Evolutionary conservation across 2,888 invertebrate genomes (phyloP).

Genomic region (Bimastos eiseni): DNA sequence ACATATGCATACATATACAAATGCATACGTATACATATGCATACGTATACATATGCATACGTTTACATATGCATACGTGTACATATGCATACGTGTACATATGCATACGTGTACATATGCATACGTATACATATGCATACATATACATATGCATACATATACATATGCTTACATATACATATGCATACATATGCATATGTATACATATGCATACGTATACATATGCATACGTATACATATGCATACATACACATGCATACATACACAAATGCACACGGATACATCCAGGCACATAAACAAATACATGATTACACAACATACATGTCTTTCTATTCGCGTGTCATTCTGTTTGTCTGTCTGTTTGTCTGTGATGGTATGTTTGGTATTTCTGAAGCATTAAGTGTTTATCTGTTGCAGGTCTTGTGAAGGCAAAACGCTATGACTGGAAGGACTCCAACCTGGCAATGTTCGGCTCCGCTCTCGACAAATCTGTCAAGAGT

Average conservation of each 20-base stretch:
- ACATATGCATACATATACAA: no score
- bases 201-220: neutral
- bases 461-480: constrained; percentile 59
- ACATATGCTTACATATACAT: neutral
- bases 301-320: neutral
- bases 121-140: neutral
- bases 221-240: neutral
- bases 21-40: neutral
- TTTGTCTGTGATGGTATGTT: neutral
- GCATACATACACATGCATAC: neutral
- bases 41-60: neutral
- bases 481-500: constrained; percentile 60
- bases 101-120: neutral
- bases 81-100: neutral
- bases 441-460: constrained; percentile 62
- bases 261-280: neutral
- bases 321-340: neutral
- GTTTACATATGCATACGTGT: neutral
- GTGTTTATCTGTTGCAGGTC: constrained; percentile 33
- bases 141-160: neutral
- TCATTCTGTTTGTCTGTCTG: neutral
- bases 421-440: constrained; percentile 59
- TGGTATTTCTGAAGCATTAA: neutral
- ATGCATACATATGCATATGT: neutral
- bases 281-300: neutral